Evolutionary conservation across 2,888 invertebrate genomes (phyloP), one percentile per base, ranked within the genome.

Genomic region (Platycheirus albimanus): DNA sequence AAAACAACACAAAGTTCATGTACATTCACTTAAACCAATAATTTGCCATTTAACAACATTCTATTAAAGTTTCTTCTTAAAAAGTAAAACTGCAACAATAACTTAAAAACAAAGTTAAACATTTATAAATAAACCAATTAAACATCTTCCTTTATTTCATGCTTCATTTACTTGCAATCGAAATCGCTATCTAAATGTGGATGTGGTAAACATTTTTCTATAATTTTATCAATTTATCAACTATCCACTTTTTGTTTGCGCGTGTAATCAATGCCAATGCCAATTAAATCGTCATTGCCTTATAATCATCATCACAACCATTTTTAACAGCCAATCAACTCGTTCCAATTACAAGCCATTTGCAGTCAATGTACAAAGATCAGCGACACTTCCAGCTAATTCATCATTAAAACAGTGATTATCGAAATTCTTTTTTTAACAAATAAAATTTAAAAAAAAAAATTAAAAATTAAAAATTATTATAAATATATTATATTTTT

Each of bases 351-450:
- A 89, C 86, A 91, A 91, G 88, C 91, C 91, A 86, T 91, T 89
- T 85, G 89, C 90, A 86, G 90, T 90, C 67, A 91, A 90, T 93
- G 94, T 91, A 87, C 96, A 96, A 92, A 94, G 96, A 91, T 96
- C 96, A 89, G 96, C 96, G 86, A 97, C 97, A 87, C 93, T 97
- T 91, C 97, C 97, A 88, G 95, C 96, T 89, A 96, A 96, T 92
- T 94, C 95, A 87, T 95, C 96, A 87, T 92, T 96, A 86, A 91
- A 91, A 87, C 89, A 90, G 88, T 89, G 87, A 88, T 87, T 86
- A 83, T 83, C 77, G 72, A 77, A 83, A 67, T 70, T n/a, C n/a
- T n/a, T 80, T 84, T 79, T 79, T 84, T 84, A 78, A 72, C 67
- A 77, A 54, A 69, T 79, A 58, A 84, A 84, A 30, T n/a, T n/a